Evolutionary conservation across 2,797 vertebrate species (phyloP).

Genomic region (Silurus lanzhouensis): DNA sequence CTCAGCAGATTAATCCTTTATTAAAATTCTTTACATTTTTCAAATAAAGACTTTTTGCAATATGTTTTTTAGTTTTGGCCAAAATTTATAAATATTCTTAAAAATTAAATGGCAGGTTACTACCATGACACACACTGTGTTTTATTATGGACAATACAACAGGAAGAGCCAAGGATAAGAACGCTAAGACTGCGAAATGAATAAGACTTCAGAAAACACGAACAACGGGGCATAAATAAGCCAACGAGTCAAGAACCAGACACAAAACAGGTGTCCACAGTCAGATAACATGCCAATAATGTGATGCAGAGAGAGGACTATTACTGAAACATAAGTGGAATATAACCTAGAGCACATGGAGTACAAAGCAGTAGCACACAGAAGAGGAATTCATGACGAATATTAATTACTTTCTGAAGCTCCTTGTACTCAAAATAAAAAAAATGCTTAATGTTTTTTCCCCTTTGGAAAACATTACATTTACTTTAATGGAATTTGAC

Average conservation of each 20-base stretch:
- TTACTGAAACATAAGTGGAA: no score
- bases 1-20: background rate
- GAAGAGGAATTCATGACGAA: background rate
- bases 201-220: background rate
- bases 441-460: background rate
- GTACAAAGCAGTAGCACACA: background rate
- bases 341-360: background rate
- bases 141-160: background rate
- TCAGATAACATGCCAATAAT: background rate
- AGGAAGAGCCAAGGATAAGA: background rate
- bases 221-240: background rate
- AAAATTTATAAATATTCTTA: no score
- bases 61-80: no score
- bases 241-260: background rate
- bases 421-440: background rate
- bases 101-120: background rate
- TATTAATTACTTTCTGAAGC: background rate
- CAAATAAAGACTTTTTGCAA: background rate
- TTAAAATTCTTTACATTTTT: background rate
- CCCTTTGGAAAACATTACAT: no score
- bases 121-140: background rate
- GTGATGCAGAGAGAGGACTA: background rate
- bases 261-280: background rate
- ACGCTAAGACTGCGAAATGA: background rate
- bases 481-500: no score